Base-by-base conservation (phyloP, 2,888 invertebrate genomes). In the Cryptosula pallasiana region DNA sequence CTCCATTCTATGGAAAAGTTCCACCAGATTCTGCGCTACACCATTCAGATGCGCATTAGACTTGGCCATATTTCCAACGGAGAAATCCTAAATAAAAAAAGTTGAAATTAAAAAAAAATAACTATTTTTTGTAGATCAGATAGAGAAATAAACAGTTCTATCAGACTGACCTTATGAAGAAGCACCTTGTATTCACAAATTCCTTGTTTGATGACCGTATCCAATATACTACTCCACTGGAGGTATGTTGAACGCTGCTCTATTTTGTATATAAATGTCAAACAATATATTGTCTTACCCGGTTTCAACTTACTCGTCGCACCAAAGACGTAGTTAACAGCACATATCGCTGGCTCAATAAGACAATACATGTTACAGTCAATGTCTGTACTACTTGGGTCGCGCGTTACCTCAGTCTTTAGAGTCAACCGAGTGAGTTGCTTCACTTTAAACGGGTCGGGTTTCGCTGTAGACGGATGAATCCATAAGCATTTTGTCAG, bases 281-380 rank as follows among this genome's bases (percentile, higher is more conserved):
- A 25, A 32, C 63, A 63, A n/a, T 63, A 63, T 2, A 63, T 27
- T 16, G 63, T 32, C 9, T 27, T 63, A 1, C 32, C 63, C 25
- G 20, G 32, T 27, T 63, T 63, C 1, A 27, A 34, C 32, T 32
- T 63, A 32, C 63, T 32, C 13, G 27, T 27, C 29, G 29, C 63
- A 25, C 63, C 63, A 63, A 63, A 63, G 5, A 63, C 3, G 34
- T 63, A 63, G 34, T 27, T 63, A 32, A 63, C 63, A 63, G 63
- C 63, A 63, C 63, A 63, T 13, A 27, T 27, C 9, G 29, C 2
- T 13, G 13, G 32, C 13, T 20, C 27, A 13, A 27, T 9, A 9
- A 63, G 32, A 5, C 13, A 25, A 32, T 63, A 63, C 9, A 63
- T 32, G 27, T 63, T 63, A n/a, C 63, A 63, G 27, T 63, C 63